Percentiles rank a stretch among this genome's conserved stretches.
These are phyloP conservation scores for Otis tarda DNA, from an alignment of 2,113 vertebrate species.

Conservation along the genomic window DNA sequence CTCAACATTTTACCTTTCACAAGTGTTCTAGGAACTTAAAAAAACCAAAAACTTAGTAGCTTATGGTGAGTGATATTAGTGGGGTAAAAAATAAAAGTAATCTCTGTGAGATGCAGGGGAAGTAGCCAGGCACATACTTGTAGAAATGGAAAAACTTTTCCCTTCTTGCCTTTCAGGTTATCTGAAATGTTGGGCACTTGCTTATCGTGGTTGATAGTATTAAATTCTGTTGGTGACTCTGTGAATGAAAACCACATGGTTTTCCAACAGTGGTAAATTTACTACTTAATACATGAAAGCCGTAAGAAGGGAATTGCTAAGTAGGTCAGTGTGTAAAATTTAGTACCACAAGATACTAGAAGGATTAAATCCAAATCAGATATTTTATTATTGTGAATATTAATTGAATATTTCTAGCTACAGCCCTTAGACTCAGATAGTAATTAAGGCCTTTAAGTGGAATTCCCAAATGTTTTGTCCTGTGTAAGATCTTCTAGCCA, in stretches of 20 bases:
- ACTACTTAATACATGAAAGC: not conserved
- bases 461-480: not conserved
- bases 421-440: not conserved
- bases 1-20: not conserved
- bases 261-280: not conserved
- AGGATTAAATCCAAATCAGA: not conserved
- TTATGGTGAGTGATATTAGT: not conserved
- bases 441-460: not conserved
- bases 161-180: not conserved
- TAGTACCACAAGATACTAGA: not conserved
- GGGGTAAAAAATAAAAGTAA: not conserved
- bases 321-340: not conserved
- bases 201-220: not conserved
- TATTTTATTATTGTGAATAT: not conserved
- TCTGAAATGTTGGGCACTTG: not conserved
- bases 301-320: not conserved
- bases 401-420: not conserved
- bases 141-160: not conserved
- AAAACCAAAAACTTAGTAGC: not conserved
- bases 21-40: not conserved
- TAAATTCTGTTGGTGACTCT: not conserved
- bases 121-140: not conserved
- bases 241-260: not conserved
- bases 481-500: not conserved
- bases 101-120: not conserved